Evolutionary conservation across 2,113 vertebrate genomes (phyloP), one percentile per base, ranked within the genome.

Genomic region (Deroptyus accipitrinus): DNA sequence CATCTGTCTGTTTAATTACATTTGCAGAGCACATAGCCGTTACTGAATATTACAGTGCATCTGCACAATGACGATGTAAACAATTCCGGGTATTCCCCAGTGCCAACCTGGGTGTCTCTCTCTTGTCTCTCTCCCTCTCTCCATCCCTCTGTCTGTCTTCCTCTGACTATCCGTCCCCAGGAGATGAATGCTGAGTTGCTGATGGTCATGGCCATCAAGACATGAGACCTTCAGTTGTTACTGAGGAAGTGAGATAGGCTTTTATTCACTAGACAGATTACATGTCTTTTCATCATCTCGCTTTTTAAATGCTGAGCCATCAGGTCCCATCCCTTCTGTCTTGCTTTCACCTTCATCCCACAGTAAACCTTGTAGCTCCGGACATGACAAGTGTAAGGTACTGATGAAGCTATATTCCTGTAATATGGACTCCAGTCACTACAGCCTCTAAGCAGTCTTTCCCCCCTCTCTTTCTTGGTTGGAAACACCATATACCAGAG

Each of bases 301-400:
- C 31, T 77, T 92, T 69, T 57, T 64, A 31, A 52, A 13, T 59
- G 54, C 19, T 62, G 59, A 88, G 46, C 48, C n/a, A 46, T 82
- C 66, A 37, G 25, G 24, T 87, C n/a, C 67, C 11, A 20, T 28
- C 22, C 10, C 13, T 82, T 73, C 66, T 88, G 33, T 54, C 54
- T 70, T 79, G 15, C 41, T 88, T 91, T 83, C 57, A 20, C 79
- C 67, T 83, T 82, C 33, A 55, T 59, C n/a, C n/a, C 25, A 17
- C 33, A 39, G 4, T 37, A 61, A 92, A 86, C 37, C 20, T n/a
- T 0, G 0, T 54, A 31, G 30, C 11, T 82, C 46, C 1, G 0
- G 31, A 68, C 15, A 17, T 23, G 55, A 22, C 13, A 17, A 9
- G 5, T 61, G 16, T 10, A 42, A 72, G 13, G 27, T 27, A 41